Conservation (phyloP, 1,140 invertebrate species). For the Zeugodacus cucurbitae region DNA sequence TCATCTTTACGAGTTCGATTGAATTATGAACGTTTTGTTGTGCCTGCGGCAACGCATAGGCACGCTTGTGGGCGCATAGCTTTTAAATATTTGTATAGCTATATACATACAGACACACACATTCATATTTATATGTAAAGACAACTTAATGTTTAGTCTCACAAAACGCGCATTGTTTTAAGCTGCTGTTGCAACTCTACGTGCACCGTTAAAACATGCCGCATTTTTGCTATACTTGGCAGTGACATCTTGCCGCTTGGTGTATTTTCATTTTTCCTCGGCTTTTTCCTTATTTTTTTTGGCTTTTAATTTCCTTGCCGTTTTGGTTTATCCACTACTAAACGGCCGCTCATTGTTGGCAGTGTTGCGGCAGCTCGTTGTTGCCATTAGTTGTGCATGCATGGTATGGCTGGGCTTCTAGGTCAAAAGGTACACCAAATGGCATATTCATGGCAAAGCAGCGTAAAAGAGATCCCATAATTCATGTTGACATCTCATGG, state of each 20-base stretch:
- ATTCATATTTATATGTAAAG: neutral
- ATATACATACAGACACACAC: neutral
- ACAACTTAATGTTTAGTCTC: neutral
- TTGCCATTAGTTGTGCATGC: neutral
- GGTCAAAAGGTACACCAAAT: conserved; percentile 31
- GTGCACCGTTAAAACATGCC: conserved; percentile 33
- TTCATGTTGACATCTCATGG: conserved; percentile 29
- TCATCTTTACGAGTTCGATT: conserved; percentile 26
- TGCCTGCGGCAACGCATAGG: neutral
- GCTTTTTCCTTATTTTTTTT: neutral
- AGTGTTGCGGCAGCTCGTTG: neutral
- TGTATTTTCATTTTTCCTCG: neutral
- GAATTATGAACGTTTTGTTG: conserved; percentile 23
- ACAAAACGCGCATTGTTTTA: neutral
- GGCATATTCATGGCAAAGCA: neutral
- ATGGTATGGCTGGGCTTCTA: neutral
- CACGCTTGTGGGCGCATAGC: neutral
- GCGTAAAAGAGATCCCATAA: conserved; percentile 25
- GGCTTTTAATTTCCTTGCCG: neutral
- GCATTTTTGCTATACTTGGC: conserved; percentile 33
- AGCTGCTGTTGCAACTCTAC: neutral
- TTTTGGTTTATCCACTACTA: neutral
- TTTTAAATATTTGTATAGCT: neutral
- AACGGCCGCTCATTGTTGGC: neutral
- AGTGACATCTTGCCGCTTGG: neutral